Conservation (phyloP, 2,113 vertebrate species). For the sheep (Ovis aries) region ARS-UI_Ramb_v3.0 NC_056068.1:50812001-50812500, state of each 20-base stretch:
- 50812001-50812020: neutral
- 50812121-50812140: neutral
- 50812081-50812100: neutral
- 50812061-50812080: neutral
- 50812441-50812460: neutral
- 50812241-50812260: neutral
- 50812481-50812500: neutral
- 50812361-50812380: accelerated
- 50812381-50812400: neutral
- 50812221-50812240: neutral
- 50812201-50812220: neutral
- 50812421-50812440: neutral
- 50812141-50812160: neutral
- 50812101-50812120: neutral
- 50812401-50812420: neutral
- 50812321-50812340: neutral
- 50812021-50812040: neutral
- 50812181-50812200: neutral
- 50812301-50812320: neutral
- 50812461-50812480: neutral
- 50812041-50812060: neutral
- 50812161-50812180: neutral
- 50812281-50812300: neutral
- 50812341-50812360: neutral
- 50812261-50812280: neutral